Conservation (phyloP, 2,113 vertebrate species). For the Anarrhichthys ocellatus region DNA sequence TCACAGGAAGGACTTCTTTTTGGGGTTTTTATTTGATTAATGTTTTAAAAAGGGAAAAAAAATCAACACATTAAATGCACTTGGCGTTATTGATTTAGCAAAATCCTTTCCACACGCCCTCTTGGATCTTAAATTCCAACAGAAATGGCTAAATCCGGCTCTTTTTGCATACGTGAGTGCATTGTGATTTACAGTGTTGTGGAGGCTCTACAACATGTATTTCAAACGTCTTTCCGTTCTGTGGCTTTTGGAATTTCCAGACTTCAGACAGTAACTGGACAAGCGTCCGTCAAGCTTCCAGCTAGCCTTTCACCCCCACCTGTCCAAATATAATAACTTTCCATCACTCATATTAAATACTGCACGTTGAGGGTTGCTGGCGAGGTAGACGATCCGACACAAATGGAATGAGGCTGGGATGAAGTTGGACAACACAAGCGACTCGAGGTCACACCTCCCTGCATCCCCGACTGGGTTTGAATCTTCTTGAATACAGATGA, state of each 20-base stretch:
- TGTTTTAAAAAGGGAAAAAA: background rate
- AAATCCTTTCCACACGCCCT: background rate
- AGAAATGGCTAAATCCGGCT: background rate
- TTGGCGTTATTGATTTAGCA: background rate
- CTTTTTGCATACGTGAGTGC: background rate
- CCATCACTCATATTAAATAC: constrained; percentile 17
- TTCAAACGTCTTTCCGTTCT: constrained; percentile 9
- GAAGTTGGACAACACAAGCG: constrained; percentile 30
- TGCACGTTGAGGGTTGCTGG: background rate
- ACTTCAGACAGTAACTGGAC: background rate
- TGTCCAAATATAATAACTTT: constrained; percentile 2
- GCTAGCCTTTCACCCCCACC: background rate
- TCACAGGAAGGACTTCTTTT: constrained; percentile 30
- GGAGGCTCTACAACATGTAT: background rate
- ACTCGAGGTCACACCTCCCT: constrained; percentile 10
- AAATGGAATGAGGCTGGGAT: constrained; percentile 41
- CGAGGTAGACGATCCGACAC: constrained; percentile 19
- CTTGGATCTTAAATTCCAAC: background rate
- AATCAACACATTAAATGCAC: background rate
- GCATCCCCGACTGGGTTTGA: constrained; percentile 17
- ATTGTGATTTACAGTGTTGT: background rate
- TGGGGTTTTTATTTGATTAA: constrained; percentile 2
- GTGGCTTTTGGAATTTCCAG: background rate
- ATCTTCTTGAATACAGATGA: constrained; percentile 41
- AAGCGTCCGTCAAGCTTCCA: background rate